A percentile compares a stretch with the other conserved stretches of the same genome.
These are phyloP conservation scores for Tholera decimalis DNA, from an alignment of 2,888 invertebrate genomes.

Conservation along the genomic window DNA sequence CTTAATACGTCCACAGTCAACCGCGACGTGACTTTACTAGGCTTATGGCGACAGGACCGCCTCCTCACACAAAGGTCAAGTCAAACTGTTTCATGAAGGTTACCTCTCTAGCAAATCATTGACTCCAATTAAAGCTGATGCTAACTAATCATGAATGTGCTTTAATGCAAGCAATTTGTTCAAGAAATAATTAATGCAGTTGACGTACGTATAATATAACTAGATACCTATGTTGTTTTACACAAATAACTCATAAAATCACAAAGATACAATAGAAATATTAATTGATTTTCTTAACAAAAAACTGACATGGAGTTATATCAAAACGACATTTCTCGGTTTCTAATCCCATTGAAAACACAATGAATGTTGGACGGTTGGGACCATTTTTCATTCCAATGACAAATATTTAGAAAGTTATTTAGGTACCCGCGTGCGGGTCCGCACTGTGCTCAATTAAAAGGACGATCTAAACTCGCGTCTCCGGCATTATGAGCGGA, in stretches of 20 bases:
- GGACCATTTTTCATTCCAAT: slow-evolving; percentile 89
- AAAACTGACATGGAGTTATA: slow-evolving; percentile 78
- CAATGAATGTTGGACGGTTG: slow-evolving; percentile 81
- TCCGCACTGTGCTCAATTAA: slow-evolving; percentile 84
- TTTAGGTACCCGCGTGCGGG: slow-evolving; percentile 80
- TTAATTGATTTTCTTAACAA: slow-evolving; percentile 80
- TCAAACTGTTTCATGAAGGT: slow-evolving; percentile 52
- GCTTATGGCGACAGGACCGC: slow-evolving; percentile 73
- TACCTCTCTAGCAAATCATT: slow-evolving; percentile 11
- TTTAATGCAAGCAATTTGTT: neutral
- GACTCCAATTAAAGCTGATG: neutral
- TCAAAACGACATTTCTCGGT: slow-evolving; percentile 83
- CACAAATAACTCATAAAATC: slow-evolving; percentile 77
- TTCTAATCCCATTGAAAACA: slow-evolving; percentile 88
- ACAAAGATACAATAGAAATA: slow-evolving; percentile 73
- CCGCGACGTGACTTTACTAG: slow-evolving; percentile 78
- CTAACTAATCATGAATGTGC: neutral
- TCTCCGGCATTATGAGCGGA: slow-evolving; percentile 80
- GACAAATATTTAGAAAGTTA: slow-evolving; percentile 91
- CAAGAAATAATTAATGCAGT: neutral
- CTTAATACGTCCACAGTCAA: slow-evolving; percentile 77
- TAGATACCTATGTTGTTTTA: slow-evolving; percentile 67
- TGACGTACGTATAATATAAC: neutral
- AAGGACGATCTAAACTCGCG: slow-evolving; percentile 78
- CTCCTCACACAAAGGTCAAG: slow-evolving; percentile 77